phyloP scores from a whole-genome alignment of 2,113 vertebrate species.

The Cyanoderma ruficeps region DNA sequence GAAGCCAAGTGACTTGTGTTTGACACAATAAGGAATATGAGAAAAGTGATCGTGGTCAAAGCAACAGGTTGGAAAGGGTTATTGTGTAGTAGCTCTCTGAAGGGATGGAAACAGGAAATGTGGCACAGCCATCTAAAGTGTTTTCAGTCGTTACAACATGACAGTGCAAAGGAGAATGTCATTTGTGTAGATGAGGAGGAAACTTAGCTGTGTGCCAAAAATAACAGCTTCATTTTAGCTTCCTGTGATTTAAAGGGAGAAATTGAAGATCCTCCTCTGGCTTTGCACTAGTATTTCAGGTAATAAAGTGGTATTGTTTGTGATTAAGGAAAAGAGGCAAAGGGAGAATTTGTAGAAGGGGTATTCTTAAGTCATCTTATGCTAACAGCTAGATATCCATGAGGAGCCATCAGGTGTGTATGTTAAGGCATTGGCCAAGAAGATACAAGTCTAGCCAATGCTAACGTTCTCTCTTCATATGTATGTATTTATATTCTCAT shows the following conservation, averaged over 20 bases:
- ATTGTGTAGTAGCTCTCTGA: neutral
- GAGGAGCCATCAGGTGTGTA: neutral
- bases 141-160: neutral
- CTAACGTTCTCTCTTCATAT: neutral
- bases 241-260: neutral
- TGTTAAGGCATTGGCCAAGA: neutral
- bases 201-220: neutral
- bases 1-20: rapidly evolving
- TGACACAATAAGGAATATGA: neutral
- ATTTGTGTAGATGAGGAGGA: neutral
- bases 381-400: neutral
- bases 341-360: neutral
- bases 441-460: neutral
- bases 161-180: neutral
- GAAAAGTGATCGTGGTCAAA: neutral
- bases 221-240: neutral
- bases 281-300: neutral
- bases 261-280: neutral
- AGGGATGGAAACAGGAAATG: neutral
- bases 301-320: neutral
- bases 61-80: neutral
- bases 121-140: neutral
- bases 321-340: neutral
- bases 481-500: neutral
- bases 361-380: neutral